Evolutionary conservation across 2,888 invertebrate species (phyloP).

Genomic region (Sicus ferrugineus): DNA sequence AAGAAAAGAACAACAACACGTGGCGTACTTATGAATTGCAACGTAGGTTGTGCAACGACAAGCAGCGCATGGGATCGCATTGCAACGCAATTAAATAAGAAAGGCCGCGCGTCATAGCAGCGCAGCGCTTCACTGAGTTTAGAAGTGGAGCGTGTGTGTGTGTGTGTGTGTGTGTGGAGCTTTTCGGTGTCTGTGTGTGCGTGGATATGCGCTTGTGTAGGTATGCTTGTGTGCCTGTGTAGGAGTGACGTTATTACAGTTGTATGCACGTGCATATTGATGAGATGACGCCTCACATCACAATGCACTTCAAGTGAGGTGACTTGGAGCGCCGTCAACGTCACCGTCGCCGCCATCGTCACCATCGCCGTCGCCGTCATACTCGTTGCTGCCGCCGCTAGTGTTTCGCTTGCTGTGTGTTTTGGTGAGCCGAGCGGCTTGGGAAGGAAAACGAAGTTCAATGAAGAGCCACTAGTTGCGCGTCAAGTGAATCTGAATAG

Average conservation of each 20-base stretch:
- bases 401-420: neutral
- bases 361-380: too few species aligned
- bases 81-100: constrained; percentile 1
- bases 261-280: neutral
- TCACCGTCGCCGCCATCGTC: too few species aligned
- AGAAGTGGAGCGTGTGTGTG: neutral
- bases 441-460: neutral
- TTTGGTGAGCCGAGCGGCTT: neutral
- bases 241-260: neutral
- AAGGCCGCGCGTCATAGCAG: neutral
- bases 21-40: constrained; percentile 7
- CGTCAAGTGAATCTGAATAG: constrained; percentile 12
- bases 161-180: neutral
- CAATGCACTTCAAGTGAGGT: too few species aligned
- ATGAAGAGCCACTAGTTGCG: constrained; percentile 18
- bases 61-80: neutral
- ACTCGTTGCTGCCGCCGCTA: constrained; percentile 4
- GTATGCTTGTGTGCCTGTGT: neutral
- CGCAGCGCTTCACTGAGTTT: too few species aligned
- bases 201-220: neutral
- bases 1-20: neutral
- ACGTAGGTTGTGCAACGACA: neutral
- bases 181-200: neutral
- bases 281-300: too few species aligned
- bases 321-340: too few species aligned